phyloP scores from a whole-genome alignment of 2,113 vertebrate species.

The Grammatotria lemairii region DNA sequence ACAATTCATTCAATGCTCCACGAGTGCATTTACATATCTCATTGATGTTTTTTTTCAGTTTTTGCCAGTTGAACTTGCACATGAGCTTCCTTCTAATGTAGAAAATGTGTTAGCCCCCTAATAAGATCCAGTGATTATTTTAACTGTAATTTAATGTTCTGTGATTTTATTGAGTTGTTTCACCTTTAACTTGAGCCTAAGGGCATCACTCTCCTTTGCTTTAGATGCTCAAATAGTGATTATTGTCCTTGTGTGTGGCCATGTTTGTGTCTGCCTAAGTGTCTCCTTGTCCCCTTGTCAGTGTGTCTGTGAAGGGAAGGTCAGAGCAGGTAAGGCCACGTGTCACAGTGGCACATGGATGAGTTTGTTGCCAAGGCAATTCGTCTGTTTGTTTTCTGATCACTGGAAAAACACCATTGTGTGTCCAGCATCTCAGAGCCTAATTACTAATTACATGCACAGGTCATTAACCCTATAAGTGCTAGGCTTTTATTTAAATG shows the following conservation, averaged over 20 bases:
- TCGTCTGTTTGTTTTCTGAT: slow-evolving; percentile 27
- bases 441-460: slow-evolving; percentile 13
- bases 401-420: background rate
- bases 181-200: background rate
- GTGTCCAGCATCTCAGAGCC: background rate
- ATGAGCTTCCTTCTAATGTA: background rate
- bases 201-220: background rate
- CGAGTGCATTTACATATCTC: background rate
- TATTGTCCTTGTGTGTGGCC: background rate
- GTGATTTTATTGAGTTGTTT: background rate
- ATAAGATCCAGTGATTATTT: background rate
- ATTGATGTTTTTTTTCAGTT: background rate
- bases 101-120: background rate
- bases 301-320: background rate
- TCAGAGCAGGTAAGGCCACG: slow-evolving; percentile 17
- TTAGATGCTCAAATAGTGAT: background rate
- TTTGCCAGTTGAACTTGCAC: background rate
- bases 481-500: background rate
- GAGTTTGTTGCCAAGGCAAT: slow-evolving; percentile 37
- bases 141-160: background rate
- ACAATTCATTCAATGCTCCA: background rate
- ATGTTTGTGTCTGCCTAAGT: background rate
- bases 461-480: background rate
- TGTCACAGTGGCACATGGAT: slow-evolving; percentile 8
- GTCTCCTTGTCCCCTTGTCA: background rate